Evolutionary conservation across 1,140 invertebrate species (phyloP), one percentile per base, ranked within the genome.

Genomic region (Tetraneura akinire): DNA sequence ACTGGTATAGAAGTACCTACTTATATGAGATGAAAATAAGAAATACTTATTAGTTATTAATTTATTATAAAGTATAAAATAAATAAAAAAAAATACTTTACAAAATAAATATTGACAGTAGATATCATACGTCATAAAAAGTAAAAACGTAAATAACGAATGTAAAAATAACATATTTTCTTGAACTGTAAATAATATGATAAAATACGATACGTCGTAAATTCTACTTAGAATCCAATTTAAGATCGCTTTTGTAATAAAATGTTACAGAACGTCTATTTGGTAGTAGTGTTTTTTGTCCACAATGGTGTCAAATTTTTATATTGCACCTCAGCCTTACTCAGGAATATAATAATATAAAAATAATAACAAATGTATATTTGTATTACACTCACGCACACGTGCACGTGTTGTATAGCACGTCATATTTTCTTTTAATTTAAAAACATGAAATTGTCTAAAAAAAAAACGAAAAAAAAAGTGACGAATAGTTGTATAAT

Each of bases 341-440:
- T 2, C 5, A n/a, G n/a, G 37, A n/a, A n/a, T n/a, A 6, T 64
- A 42, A 64, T 42, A 64, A 60, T 60, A 57, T 23, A 4, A 57
- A 57, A 57, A 26, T 53, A 53, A 57, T 6, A 26, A 57, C 10
- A 42, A 66, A 42, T n/a, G 32, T 18, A 37, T 37, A 37, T 37
- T 37, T 37, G 32, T 37, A 37, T 37, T 37, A 8, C 32, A 37
- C 32, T 37, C 32, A 37, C 1, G 4, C 8, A 66, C 14, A 45
- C 16, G 37, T 66, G 45, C 45, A 42, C 21, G n/a, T 66, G 21
- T 23, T 21, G 5, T 3, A 13, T 23, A 45, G 26, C 26, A 66
- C 37, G 32, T 66, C n/a, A 51, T 71, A 71, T 71, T 71, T 71
- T 71, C 47, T 71, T 71, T 71, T 71, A 47, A 51, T 71, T 18